Conservation (phyloP, 2,113 vertebrate species). For the Atlantisia rogersi region DNA sequence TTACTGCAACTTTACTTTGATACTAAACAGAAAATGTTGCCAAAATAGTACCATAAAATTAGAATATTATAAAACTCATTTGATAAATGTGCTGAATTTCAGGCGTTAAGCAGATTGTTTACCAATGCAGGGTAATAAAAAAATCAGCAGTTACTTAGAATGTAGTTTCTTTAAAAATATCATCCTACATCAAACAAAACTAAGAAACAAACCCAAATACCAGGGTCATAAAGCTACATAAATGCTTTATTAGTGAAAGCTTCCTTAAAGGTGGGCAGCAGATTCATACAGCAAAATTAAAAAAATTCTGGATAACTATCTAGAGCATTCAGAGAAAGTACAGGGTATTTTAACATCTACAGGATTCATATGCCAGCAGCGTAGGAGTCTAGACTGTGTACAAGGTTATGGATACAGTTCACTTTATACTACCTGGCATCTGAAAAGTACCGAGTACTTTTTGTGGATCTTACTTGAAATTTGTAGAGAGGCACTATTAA, state of each 20-base stretch:
- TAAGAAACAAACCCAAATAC: neutral
- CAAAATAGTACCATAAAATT: neutral
- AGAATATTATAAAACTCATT: neutral
- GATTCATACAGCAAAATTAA: neutral
- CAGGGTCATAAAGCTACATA: neutral
- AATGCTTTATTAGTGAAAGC: fast-evolving
- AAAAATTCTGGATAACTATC: neutral
- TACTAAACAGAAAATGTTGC: neutral
- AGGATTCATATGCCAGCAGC: neutral
- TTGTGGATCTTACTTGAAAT: neutral
- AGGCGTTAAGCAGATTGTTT: neutral
- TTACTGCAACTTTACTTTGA: neutral
- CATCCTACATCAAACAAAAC: neutral
- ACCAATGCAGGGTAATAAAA: neutral
- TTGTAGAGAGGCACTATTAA: neutral
- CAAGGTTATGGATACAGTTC: fast-evolving
- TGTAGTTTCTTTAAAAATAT: neutral
- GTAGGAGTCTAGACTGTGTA: neutral
- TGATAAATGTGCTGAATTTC: neutral
- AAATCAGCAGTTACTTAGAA: neutral
- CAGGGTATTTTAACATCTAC: neutral
- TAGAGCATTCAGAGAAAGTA: neutral
- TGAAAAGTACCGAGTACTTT: neutral
- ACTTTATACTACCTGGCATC: neutral
- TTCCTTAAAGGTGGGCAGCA: neutral